Percentiles rank a stretch among this genome's conserved stretches.
Evolutionary conservation across 23 tunicate genomes (phyloP).

Genomic region (Oikopleura vanhoeffeni): DNA sequence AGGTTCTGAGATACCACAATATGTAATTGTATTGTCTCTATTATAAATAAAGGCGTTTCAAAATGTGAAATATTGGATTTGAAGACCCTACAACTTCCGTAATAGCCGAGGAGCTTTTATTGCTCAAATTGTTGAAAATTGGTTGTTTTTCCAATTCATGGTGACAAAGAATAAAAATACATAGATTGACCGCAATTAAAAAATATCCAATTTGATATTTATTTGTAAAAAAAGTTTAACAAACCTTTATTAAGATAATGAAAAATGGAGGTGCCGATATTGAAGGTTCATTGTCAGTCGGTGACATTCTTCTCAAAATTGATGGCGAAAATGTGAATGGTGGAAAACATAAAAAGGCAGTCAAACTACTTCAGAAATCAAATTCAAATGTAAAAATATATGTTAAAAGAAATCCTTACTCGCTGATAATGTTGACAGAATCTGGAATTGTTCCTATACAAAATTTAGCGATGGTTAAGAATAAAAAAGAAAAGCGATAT

Average conservation of each 20-base stretch:
- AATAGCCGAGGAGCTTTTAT: too few species aligned
- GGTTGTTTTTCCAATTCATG: too few species aligned
- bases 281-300: not conserved
- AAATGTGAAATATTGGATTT: too few species aligned
- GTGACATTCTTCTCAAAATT: not conserved
- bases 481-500: not conserved
- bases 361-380: not conserved
- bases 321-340: not conserved
- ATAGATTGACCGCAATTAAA: too few species aligned
- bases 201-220: too few species aligned
- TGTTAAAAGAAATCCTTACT: not conserved
- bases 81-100: too few species aligned
- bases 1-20: too few species aligned
- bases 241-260: conserved; percentile 12
- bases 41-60: too few species aligned
- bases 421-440: not conserved
- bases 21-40: too few species aligned
- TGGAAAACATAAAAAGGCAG: not conserved
- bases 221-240: too few species aligned
- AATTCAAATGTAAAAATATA: not conserved
- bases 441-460: not conserved
- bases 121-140: too few species aligned
- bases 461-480: not conserved
- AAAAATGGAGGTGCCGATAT: not conserved
- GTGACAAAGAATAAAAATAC: too few species aligned